These are phyloP conservation scores for Sarcophaga bullata DNA, from an alignment of 1,140 invertebrate genomes.

Conservation along the genomic window DNA sequence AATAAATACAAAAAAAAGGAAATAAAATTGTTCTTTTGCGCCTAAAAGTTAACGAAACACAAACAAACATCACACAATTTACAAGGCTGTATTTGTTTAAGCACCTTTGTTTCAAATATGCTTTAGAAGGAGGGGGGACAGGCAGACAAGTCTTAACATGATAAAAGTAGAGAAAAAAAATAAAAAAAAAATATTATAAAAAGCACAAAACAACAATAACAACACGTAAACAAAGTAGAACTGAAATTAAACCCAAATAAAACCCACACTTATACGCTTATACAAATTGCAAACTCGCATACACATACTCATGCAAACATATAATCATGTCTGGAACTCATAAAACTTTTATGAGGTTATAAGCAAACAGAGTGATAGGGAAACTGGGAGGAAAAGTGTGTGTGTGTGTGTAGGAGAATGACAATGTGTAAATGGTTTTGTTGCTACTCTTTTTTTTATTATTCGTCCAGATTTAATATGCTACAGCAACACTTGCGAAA, in stretches of 20 bases:
- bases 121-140: background rate
- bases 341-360: slow-evolving; percentile 12
- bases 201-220: background rate
- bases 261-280: no score
- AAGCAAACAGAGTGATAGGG: no score
- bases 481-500: background rate
- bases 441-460: background rate
- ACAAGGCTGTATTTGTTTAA: no score
- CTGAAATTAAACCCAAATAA: background rate
- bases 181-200: slow-evolving; percentile 2
- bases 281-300: background rate
- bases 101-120: background rate
- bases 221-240: background rate
- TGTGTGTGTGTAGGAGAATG: no score
- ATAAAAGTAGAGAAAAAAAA: slow-evolving; percentile 12
- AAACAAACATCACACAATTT: background rate
- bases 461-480: background rate
- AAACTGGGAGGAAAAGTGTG: no score
- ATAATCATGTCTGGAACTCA: background rate
- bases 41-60: background rate
- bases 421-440: no score
- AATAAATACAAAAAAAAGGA: background rate
- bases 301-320: background rate
- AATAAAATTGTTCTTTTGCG: slow-evolving; percentile 18
- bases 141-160: slow-evolving; percentile 5